Evolutionary conservation across 1,140 invertebrate species (phyloP).

Genomic region (Mactra quadrangularis): DNA sequence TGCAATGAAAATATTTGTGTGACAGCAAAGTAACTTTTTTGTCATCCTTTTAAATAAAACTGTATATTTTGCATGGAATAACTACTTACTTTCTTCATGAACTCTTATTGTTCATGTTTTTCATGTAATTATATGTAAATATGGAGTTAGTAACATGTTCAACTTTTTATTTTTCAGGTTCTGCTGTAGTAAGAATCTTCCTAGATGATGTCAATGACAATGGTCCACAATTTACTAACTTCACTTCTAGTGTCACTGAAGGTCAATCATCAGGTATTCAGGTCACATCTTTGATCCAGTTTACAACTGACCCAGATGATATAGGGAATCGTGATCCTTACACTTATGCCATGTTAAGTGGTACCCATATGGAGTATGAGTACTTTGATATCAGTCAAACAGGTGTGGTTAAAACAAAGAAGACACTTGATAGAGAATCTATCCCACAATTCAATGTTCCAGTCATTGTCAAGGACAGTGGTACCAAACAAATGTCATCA

Average conservation of each 20-base stretch:
- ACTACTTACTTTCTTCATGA: too few species aligned
- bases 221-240: constrained; percentile 92
- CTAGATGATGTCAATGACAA: constrained; percentile 97
- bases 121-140: too few species aligned
- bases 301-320: constrained; percentile 92
- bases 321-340: constrained; percentile 90
- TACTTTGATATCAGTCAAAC: constrained; percentile 92
- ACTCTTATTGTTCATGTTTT: too few species aligned
- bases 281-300: constrained; percentile 90
- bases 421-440: constrained; percentile 91
- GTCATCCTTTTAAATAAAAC: too few species aligned
- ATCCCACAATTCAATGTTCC: constrained; percentile 89
- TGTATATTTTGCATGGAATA: too few species aligned
- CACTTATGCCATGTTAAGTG: constrained; percentile 91
- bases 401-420: constrained; percentile 91
- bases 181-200: constrained; percentile 90
- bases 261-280: constrained; percentile 93
- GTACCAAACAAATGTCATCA: constrained; percentile 90
- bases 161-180: constrained; percentile 85
- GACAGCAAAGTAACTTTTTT: too few species aligned
- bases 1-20: too few species aligned
- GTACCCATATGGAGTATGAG: constrained; percentile 82
- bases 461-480: constrained; percentile 95
- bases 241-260: constrained; percentile 92
- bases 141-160: too few species aligned